These are phyloP conservation scores for Adelosebastes latens DNA, from an alignment of 2,797 vertebrate genomes.

Conservation along the genomic window DNA sequence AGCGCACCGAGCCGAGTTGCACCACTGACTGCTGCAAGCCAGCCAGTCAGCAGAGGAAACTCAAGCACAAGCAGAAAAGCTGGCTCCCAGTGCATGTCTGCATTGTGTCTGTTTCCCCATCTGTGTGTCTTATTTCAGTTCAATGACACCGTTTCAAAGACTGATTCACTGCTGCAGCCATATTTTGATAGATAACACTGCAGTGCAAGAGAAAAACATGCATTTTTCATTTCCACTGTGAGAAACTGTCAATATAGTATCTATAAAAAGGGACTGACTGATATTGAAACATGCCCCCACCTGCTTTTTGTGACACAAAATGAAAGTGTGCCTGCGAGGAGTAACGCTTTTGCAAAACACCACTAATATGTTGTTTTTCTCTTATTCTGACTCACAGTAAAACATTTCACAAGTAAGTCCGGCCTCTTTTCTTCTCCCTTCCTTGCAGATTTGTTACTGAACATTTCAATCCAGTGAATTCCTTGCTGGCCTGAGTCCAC, in stretches of 20 bases:
- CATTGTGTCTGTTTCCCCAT: slow-evolving; percentile 26
- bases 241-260: not conserved
- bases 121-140: slow-evolving; percentile 29
- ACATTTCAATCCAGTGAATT: slow-evolving; percentile 53
- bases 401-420: not conserved
- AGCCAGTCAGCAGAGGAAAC: slow-evolving; percentile 49
- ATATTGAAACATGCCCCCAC: slow-evolving; percentile 32
- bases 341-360: slow-evolving; percentile 8
- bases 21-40: slow-evolving; percentile 16
- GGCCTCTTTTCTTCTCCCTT: not conserved
- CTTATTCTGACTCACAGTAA: not conserved
- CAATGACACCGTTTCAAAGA: slow-evolving; percentile 35
- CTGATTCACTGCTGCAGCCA: slow-evolving; percentile 14
- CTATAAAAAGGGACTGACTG: slow-evolving; percentile 8
- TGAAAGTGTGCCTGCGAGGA: slow-evolving; percentile 3
- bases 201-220: not conserved
- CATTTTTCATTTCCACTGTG: not conserved
- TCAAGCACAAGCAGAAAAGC: slow-evolving; percentile 44
- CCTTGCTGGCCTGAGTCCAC: slow-evolving; percentile 41
- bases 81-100: slow-evolving; percentile 25
- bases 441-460: slow-evolving; percentile 29
- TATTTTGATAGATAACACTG: not conserved
- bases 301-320: slow-evolving; percentile 32
- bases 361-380: slow-evolving; percentile 8
- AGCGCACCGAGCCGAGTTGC: slow-evolving; percentile 19